phyloP scores from a whole-genome alignment of 2,113 vertebrate genomes.

The Otus sunia region DNA sequence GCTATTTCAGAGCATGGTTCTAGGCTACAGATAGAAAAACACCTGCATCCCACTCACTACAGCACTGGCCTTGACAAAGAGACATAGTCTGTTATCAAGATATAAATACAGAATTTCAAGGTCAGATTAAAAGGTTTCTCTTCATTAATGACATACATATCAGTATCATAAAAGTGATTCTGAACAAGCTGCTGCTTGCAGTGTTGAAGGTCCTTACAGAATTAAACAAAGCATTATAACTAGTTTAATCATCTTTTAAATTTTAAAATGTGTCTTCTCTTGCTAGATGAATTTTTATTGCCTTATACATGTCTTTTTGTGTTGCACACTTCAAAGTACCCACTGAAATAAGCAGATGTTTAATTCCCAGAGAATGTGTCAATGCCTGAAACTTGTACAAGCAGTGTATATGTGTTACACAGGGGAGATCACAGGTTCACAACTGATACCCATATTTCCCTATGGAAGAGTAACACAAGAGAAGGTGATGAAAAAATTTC shows the following conservation, averaged over 20 bases:
- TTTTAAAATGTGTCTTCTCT: background rate
- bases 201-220: background rate
- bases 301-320: background rate
- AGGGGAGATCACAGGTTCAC: accelerated
- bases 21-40: background rate
- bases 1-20: background rate
- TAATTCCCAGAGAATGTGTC: background rate
- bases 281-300: background rate
- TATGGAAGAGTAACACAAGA: background rate
- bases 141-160: background rate
- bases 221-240: background rate
- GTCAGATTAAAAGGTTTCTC: background rate
- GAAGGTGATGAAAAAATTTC: background rate
- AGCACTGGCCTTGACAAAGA: background rate
- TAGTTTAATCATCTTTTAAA: background rate
- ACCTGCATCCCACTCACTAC: background rate
- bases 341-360: background rate
- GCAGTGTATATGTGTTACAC: background rate
- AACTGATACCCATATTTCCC: background rate
- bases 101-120: background rate
- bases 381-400: background rate
- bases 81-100: background rate
- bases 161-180: background rate
- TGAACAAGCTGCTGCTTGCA: background rate
- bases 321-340: background rate